Conservation (phyloP, 2,797 vertebrate species). For the Linurgus olivaceus region DNA sequence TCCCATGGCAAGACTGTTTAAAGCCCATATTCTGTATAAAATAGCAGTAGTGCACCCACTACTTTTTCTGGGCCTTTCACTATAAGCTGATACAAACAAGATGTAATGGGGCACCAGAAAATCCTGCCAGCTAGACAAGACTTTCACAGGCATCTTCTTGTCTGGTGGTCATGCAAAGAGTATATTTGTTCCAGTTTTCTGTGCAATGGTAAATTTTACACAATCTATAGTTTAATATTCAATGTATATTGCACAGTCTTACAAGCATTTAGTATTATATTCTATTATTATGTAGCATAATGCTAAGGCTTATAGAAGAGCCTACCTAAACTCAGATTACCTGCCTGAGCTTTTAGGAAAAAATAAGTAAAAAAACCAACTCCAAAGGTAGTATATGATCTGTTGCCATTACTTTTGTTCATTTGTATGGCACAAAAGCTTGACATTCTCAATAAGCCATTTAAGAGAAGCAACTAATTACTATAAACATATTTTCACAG, state of each 20-base stretch:
- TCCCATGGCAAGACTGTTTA: not conserved
- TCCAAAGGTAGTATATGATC: not conserved
- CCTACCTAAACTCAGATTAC: not conserved
- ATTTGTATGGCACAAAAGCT: not conserved
- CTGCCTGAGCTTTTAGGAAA: not conserved
- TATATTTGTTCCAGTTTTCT: not conserved
- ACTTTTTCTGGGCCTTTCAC: not conserved
- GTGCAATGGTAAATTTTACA: not conserved
- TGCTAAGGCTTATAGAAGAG: not conserved
- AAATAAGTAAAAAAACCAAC: not conserved
- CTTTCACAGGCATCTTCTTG: not conserved
- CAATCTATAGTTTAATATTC: not conserved
- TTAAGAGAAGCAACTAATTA: not conserved
- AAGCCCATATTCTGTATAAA: fast-evolving
- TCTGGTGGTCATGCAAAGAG: not conserved
- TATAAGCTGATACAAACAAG: not conserved
- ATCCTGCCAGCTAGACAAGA: not conserved
- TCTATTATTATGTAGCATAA: not conserved
- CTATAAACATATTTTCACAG: not conserved
- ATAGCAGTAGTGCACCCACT: not conserved
- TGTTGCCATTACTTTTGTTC: not conserved
- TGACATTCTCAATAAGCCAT: not conserved
- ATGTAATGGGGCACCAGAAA: not conserved
- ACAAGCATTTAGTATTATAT: not conserved
- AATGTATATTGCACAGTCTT: not conserved